Evolutionary conservation across 1,140 invertebrate genomes (phyloP).

Genomic region (Lanistes nyassanus): DNA sequence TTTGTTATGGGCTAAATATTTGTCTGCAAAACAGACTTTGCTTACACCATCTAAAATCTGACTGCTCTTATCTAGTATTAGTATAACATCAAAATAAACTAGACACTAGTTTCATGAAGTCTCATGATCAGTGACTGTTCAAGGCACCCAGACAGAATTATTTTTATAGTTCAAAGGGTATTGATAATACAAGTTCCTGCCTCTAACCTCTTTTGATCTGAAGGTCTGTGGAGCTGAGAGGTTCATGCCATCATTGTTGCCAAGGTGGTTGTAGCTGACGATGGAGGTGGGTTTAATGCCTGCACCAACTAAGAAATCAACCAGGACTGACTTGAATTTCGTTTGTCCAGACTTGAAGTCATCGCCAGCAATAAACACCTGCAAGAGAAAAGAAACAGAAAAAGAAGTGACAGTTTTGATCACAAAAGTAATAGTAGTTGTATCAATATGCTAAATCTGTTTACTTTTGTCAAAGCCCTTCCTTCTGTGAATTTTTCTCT

Average conservation of each 20-base stretch:
- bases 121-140: too few species aligned
- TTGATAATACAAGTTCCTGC: too few species aligned
- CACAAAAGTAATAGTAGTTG: neutral
- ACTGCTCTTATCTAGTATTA: too few species aligned
- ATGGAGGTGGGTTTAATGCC: conserved; percentile 96
- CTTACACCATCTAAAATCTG: too few species aligned
- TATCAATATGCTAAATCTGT: neutral
- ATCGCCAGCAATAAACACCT: conserved; percentile 90
- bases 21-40: too few species aligned
- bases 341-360: conserved; percentile 98
- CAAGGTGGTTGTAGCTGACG: conserved; percentile 97
- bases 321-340: conserved; percentile 94
- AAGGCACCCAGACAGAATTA: too few species aligned
- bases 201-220: conserved; percentile 71
- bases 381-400: neutral
- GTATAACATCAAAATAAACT: too few species aligned
- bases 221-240: conserved; percentile 92
- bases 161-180: too few species aligned
- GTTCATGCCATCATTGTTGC: conserved; percentile 97
- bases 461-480: too few species aligned
- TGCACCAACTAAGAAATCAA: conserved; percentile 91
- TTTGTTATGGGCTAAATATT: too few species aligned
- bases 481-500: too few species aligned
- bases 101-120: too few species aligned
- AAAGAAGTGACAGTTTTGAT: neutral